Conservation (phyloP, 2,113 vertebrate species). For the Balaeniceps rex region DNA sequence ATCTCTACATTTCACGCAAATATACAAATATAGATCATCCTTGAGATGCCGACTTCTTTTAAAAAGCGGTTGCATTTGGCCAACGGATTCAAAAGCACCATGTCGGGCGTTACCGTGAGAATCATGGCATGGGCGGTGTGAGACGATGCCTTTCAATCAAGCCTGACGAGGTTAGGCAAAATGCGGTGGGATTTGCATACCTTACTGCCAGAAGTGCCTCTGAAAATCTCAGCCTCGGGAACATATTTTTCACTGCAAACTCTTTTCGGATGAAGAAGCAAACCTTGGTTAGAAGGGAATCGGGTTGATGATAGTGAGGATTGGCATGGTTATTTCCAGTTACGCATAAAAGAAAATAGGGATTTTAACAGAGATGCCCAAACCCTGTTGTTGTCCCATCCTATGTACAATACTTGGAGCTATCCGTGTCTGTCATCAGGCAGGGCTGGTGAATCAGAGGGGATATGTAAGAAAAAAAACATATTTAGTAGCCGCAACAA, state of each 20-base stretch:
- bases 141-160: background rate
- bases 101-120: fast-evolving
- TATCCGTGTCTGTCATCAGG: background rate
- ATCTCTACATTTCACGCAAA: background rate
- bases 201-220: background rate
- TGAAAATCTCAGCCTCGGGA: background rate
- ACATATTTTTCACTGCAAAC: background rate
- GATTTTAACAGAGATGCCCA: background rate
- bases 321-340: background rate
- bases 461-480: background rate
- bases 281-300: background rate
- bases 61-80: background rate
- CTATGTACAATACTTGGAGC: too few species aligned
- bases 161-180: background rate
- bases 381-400: background rate
- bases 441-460: background rate
- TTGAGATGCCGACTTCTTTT: background rate
- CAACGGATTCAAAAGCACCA: background rate
- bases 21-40: background rate
- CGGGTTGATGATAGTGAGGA: background rate
- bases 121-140: fast-evolving
- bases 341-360: background rate
- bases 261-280: background rate
- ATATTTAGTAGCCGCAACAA: background rate
- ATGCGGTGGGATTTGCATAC: background rate